Evolutionary conservation across 1,140 invertebrate genomes (phyloP).

Genomic region (Caenorhabditis remanei): DNA sequence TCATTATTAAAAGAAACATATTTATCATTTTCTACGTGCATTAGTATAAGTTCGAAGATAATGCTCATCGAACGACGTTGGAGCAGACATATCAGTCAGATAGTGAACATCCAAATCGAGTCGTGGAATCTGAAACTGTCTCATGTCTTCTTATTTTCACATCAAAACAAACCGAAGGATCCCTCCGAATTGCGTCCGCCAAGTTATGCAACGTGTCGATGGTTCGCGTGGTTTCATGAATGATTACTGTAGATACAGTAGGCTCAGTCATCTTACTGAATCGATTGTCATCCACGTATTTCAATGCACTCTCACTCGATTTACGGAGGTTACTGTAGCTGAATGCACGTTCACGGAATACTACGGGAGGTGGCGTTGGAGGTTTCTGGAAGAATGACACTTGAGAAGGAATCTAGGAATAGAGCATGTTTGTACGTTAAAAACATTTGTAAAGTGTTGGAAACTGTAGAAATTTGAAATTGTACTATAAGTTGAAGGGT

Average conservation of each 20-base stretch:
- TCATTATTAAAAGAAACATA: too few species aligned
- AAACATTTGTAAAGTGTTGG: too few species aligned
- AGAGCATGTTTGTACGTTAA: too few species aligned
- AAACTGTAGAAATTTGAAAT: too few species aligned
- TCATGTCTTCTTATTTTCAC: not conserved
- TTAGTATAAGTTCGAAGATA: slow-evolving; percentile 48
- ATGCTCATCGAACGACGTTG: slow-evolving; percentile 27
- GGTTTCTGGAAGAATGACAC: slow-evolving; percentile 43
- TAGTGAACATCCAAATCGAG: slow-evolving; percentile 30
- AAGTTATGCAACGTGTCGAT: slow-evolving; percentile 44
- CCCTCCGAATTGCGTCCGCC: not conserved
- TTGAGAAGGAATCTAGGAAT: too few species aligned
- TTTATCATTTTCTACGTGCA: not conserved
- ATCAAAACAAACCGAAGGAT: not conserved
- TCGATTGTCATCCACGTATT: slow-evolving; percentile 39
- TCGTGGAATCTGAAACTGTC: not conserved
- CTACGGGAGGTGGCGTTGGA: not conserved
- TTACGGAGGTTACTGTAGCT: slow-evolving; percentile 35
- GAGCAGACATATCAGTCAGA: slow-evolving; percentile 32
- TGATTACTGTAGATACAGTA: slow-evolving; percentile 32
- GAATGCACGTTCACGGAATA: slow-evolving; percentile 46
- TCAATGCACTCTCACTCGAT: slow-evolving; percentile 32
- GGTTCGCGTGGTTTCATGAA: slow-evolving; percentile 17
- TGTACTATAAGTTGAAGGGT: too few species aligned
- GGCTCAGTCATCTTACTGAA: slow-evolving; percentile 28